Base-by-base conservation (phyloP, 2,888 invertebrate genomes). In the Philaethria dido region DNA sequence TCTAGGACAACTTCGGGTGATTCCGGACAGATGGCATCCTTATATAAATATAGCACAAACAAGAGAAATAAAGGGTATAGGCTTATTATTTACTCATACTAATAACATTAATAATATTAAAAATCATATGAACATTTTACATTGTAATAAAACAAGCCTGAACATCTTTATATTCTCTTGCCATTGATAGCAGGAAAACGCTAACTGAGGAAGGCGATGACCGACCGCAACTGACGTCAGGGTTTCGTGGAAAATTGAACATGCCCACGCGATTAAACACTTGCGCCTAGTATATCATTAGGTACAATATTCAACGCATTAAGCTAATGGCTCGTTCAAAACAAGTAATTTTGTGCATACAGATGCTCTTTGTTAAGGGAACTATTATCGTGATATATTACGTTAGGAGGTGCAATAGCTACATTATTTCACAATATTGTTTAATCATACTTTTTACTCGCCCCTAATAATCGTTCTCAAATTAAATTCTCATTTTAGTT, bases 211-310 rank as follows among this genome's bases (percentile, higher is more conserved):
- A 78, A 83, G 85, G 79, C 85, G 86, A 83, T 83, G 87, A 86
- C 83, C 73, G 79, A 72, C 74, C 64, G 74, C 61, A 62, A 77
- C 69, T 89, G 86, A 89, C 89, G 89, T 89, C 88, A 89, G 54
- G 75, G 69, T 39, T 89, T 89, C 90, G 84, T 83, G 87, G 89
- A 89, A 89, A 88, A 86, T 80, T 83, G 83, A 59, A 74, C 70
- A 71, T 71, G 72, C 67, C 62, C 75, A 70, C 73, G 71, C 71
- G 65, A 70, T 76, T 47, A 61, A 55, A 69, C 69, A 69, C 65
- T 70, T 66, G 66, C 55, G 62, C 67, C 57, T 66, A 66, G 55
- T 68, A 47, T 66, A 69, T 67, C 62, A 71, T 65, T 55, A 60
- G 29, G 60, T 45, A 64, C 47, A 61, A 18, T 54, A 62, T 59